These are phyloP conservation scores for Calycopis cecrops DNA, from an alignment of 1,140 invertebrate genomes.

Conservation along the genomic window DNA sequence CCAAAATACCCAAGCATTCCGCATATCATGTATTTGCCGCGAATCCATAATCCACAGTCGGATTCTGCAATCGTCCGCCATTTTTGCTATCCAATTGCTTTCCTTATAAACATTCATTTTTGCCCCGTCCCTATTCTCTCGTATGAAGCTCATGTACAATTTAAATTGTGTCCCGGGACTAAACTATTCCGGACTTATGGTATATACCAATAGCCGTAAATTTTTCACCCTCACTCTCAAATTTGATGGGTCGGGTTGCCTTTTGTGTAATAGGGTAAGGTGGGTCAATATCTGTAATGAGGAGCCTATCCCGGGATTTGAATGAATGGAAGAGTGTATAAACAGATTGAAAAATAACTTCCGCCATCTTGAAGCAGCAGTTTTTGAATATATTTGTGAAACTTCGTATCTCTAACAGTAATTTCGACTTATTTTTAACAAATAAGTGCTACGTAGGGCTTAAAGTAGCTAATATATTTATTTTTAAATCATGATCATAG, in stretches of 20 bases:
- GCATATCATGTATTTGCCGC: conserved; percentile 7
- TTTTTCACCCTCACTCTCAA: conserved; percentile 12
- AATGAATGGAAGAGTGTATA: too few relatives aligned
- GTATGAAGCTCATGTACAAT: conserved; percentile 43
- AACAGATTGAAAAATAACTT: too few relatives aligned
- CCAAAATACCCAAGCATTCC: neutral
- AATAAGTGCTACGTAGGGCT: too few relatives aligned
- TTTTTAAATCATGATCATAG: too few relatives aligned
- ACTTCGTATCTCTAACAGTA: too few relatives aligned
- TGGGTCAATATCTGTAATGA: conserved; percentile 3
- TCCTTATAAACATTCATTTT: conserved; percentile 26
- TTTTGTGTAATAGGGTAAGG: conserved; percentile 31
- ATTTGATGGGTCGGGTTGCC: conserved; percentile 4
- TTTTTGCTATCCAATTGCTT: conserved; percentile 21
- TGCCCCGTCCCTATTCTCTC: conserved; percentile 22
- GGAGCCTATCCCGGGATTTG: conserved; percentile 11
- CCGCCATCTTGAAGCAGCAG: too few relatives aligned
- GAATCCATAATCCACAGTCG: conserved; percentile 6
- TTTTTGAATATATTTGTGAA: too few relatives aligned
- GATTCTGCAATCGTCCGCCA: conserved; percentile 16
- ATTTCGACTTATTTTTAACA: too few relatives aligned
- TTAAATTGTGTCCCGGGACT: conserved; percentile 50
- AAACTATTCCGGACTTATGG: conserved; percentile 32
- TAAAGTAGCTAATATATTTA: too few relatives aligned
- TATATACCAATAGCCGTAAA: conserved; percentile 22